Conservation (phyloP, 2,797 vertebrate genomes). For the Odontamblyopus rebecca region DNA sequence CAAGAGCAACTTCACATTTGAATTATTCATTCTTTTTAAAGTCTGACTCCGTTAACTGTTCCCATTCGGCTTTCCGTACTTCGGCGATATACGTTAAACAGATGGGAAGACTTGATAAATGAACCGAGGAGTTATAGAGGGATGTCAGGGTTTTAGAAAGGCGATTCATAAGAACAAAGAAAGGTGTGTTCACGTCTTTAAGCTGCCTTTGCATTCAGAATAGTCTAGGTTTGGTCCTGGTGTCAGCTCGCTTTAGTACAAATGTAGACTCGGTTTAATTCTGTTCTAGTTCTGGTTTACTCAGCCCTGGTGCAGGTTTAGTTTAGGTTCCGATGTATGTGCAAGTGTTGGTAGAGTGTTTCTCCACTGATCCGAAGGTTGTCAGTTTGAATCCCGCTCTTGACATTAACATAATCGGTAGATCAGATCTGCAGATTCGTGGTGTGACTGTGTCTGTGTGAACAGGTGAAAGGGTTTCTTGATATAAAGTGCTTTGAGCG, state of each 20-base stretch:
- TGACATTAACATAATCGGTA: no score
- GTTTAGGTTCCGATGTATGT: not conserved
- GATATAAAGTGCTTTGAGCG: no score
- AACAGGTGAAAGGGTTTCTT: no score
- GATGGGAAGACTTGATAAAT: slow-evolving; percentile 68
- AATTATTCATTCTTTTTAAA: slow-evolving; percentile 91
- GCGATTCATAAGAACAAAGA: not conserved
- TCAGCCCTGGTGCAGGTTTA: not conserved
- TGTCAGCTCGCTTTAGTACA: not conserved
- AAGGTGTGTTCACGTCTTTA: not conserved
- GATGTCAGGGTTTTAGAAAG: not conserved
- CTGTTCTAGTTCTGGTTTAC: not conserved
- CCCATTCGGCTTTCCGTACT: slow-evolving; percentile 69
- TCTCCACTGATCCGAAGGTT: no score
- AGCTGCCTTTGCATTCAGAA: slow-evolving; percentile 20
- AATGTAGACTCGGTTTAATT: not conserved
- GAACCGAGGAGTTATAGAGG: not conserved
- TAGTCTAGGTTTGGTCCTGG: not conserved
- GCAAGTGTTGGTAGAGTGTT: no score
- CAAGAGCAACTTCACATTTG: slow-evolving; percentile 83
- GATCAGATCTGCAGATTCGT: no score
- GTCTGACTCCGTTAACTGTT: slow-evolving; percentile 78
- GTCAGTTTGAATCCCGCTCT: no score
- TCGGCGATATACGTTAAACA: slow-evolving; percentile 45
- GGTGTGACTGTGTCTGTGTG: no score